Evolutionary conservation across 2,797 vertebrate genomes (phyloP).

Genomic region (Sebastes kiyomatsui): DNA sequence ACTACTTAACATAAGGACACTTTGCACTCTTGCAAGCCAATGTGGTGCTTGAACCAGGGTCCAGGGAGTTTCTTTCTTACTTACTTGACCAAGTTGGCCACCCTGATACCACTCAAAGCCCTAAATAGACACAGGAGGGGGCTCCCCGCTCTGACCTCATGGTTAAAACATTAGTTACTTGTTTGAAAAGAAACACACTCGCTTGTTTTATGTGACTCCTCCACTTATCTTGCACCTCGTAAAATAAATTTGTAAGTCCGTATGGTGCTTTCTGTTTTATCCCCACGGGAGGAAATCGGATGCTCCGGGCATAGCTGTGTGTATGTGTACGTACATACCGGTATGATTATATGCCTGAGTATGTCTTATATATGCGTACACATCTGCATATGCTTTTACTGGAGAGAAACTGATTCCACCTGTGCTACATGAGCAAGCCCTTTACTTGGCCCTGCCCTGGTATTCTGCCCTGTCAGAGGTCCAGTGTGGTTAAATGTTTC

Average conservation of each 20-base stretch:
- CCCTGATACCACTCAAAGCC: background rate
- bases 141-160: conserved; percentile 33
- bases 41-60: conserved; percentile 18
- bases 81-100: background rate
- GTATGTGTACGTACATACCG: conserved; percentile 4
- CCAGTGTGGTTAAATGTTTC: conserved; percentile 42
- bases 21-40: conserved; percentile 5
- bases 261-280: background rate
- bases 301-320: background rate
- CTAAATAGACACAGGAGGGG: background rate
- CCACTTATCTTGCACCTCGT: conserved; percentile 4
- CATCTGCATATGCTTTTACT: conserved; percentile 47
- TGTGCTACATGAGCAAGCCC: conserved; percentile 16
- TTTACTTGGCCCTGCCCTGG: conserved; percentile 24
- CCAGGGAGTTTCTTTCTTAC: background rate
- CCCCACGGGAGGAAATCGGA: conserved; percentile 11
- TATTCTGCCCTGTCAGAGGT: conserved; percentile 40
- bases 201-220: conserved; percentile 7
- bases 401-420: conserved; percentile 59
- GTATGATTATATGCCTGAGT: conserved; percentile 9
- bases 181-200: conserved; percentile 28
- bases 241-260: background rate
- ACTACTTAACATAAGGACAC: background rate
- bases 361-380: conserved; percentile 2
- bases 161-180: conserved; percentile 25